Evolutionary conservation across 2,113 vertebrate genomes (phyloP).

Genomic region (Nannobrachium achirus): DNA sequence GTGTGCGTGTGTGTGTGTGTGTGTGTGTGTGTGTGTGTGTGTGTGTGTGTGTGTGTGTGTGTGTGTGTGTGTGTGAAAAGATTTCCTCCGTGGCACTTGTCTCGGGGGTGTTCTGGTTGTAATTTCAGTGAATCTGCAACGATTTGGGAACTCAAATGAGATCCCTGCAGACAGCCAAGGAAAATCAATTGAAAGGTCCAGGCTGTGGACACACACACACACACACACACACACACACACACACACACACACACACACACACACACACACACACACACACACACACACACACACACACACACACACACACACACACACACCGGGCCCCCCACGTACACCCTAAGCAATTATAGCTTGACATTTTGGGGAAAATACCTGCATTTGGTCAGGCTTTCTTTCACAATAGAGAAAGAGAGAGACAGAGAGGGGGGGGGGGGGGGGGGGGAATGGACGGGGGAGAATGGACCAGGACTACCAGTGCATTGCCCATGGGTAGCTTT

Average conservation of each 20-base stretch:
- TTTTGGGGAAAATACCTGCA: slow-evolving; percentile 8
- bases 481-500: not conserved
- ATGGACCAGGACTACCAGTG: not conserved
- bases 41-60: too few relatives aligned
- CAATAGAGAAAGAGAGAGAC: not conserved
- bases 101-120: slow-evolving; percentile 37
- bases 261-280: slow-evolving; percentile 10
- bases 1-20: too few relatives aligned
- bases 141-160: slow-evolving; percentile 60
- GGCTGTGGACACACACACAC: slow-evolving; percentile 19
- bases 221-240: not conserved
- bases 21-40: too few relatives aligned
- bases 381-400: not conserved
- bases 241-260: slow-evolving; percentile 7
- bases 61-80: not conserved
- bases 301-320: not conserved
- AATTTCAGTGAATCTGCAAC: slow-evolving; percentile 53
- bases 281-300: not conserved
- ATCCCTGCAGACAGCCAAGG: slow-evolving; percentile 43
- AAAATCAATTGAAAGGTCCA: slow-evolving; percentile 44
- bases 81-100: slow-evolving; percentile 47
- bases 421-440: not conserved
- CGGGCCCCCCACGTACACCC: not conserved
- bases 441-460: not conserved
- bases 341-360: slow-evolving; percentile 16